phyloP scores from a whole-genome alignment of 64 coral and sea anemone species.

The Pocillopora damicornis region DNA sequence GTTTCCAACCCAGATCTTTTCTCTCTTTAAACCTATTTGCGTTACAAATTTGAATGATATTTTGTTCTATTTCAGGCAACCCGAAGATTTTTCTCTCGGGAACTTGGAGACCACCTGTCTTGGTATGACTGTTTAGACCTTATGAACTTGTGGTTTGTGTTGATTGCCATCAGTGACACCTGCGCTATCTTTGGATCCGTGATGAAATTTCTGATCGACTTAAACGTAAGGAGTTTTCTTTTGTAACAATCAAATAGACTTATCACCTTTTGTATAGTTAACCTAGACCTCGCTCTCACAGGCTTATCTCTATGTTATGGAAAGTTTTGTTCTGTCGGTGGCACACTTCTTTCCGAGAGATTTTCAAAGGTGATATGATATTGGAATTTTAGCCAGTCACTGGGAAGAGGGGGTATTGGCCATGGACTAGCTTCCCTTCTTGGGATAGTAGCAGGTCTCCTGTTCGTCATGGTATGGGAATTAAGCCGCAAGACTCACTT shows the following conservation, averaged over 20 bases:
- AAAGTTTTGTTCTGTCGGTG: no score
- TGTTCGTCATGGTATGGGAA: no score
- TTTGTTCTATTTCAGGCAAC: slow-evolving; percentile 39
- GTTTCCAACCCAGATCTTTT: no score
- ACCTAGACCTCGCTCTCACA: no score
- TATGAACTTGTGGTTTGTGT: slow-evolving; percentile 77
- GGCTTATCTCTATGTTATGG: no score
- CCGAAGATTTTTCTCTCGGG: slow-evolving; percentile 55
- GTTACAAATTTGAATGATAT: not conserved
- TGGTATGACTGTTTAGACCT: slow-evolving; percentile 64
- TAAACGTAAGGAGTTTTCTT: not conserved
- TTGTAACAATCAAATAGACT: not conserved
- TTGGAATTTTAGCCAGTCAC: no score
- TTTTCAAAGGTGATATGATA: no score
- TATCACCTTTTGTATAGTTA: not conserved
- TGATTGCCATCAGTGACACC: slow-evolving; percentile 78
- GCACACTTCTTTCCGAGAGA: no score
- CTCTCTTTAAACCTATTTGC: not conserved
- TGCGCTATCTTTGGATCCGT: slow-evolving; percentile 69
- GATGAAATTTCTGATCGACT: slow-evolving; percentile 72
- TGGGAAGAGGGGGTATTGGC: no score
- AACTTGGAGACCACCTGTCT: slow-evolving; percentile 22
- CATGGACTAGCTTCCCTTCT: no score
- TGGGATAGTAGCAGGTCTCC: no score
- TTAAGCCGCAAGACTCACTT: no score